Conservation (phyloP, 2,797 vertebrate species). For the Oryzias dopingdopingensis region DNA sequence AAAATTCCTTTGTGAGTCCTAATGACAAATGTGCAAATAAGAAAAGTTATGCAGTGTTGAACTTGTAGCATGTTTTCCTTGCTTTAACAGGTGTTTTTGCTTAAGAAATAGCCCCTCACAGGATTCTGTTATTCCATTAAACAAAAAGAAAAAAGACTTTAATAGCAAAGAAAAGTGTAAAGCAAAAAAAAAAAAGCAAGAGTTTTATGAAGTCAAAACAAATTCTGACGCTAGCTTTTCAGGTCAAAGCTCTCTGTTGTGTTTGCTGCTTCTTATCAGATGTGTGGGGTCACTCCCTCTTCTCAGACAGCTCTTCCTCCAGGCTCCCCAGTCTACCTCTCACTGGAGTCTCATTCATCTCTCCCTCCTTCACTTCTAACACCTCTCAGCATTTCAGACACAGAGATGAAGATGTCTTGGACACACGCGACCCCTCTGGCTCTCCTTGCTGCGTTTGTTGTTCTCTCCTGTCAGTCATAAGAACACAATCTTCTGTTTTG, state of each 20-base stretch:
- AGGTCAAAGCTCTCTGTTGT: slow-evolving; percentile 8
- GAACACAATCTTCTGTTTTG: neutral
- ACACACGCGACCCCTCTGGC: slow-evolving; percentile 64
- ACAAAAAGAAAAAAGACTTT: neutral
- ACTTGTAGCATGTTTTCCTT: neutral
- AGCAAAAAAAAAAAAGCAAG: neutral
- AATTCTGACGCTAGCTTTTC: slow-evolving; percentile 8
- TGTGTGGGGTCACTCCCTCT: slow-evolving; percentile 31
- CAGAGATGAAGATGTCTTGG: slow-evolving; percentile 77
- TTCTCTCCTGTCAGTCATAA: slow-evolving; percentile 80
- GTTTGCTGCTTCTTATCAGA: slow-evolving; percentile 27
- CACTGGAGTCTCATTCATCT: slow-evolving; percentile 37
- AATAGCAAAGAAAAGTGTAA: neutral
- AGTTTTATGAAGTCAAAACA: neutral
- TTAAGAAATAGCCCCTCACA: neutral
- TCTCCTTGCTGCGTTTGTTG: slow-evolving; percentile 62
- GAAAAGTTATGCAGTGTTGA: neutral
- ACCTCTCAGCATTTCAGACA: slow-evolving; percentile 31
- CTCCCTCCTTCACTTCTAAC: slow-evolving; percentile 52
- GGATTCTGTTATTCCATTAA: neutral
- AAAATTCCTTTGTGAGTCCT: slow-evolving; percentile 14
- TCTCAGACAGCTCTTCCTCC: slow-evolving; percentile 31
- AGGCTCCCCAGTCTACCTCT: slow-evolving; percentile 36
- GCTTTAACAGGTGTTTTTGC: neutral
- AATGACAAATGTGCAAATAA: neutral